Conservation (phyloP, 92 coral and sea anemone genomes). For the Paragorgia papillata region DNA sequence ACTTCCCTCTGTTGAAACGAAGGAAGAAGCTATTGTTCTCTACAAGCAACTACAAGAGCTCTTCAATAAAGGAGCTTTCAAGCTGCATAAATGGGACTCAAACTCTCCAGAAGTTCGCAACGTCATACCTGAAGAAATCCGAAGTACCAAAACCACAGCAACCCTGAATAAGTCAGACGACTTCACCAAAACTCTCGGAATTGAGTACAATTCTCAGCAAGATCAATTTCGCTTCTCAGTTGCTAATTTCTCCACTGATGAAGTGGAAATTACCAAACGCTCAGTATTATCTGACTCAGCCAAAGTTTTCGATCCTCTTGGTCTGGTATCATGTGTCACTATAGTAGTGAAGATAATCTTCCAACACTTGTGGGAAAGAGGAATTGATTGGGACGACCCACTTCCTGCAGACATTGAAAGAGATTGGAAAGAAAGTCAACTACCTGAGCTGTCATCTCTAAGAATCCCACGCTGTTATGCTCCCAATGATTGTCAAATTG, state of each 20-base stretch:
- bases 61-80: constrained; percentile 54
- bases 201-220: constrained; percentile 55
- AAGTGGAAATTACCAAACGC: constrained; percentile 57
- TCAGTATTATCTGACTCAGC: constrained; percentile 54
- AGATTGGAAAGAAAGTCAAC: constrained; percentile 55
- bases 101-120: constrained; percentile 53
- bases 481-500: constrained; percentile 30
- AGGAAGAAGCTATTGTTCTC: constrained; percentile 45
- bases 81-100: constrained; percentile 60
- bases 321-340: constrained; percentile 59
- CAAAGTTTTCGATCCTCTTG: constrained; percentile 64
- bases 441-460: constrained; percentile 39
- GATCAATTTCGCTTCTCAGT: constrained; percentile 57
- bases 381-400: constrained; percentile 57
- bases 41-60: too few species aligned
- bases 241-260: constrained; percentile 21
- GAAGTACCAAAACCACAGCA: constrained; percentile 27
- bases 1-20: constrained; percentile 54
- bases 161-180: constrained; percentile 11
- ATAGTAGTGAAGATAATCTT: constrained; percentile 56
- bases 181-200: constrained; percentile 53
- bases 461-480: constrained; percentile 62
- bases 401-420: constrained; percentile 57
- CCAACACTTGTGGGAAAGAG: constrained; percentile 65
- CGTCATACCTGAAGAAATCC: constrained; percentile 46